A percentile compares a stretch with the other conserved stretches of the same genome.
phyloP scores from a whole-genome alignment of 1,140 invertebrate species.

The Maconellicoccus hirsutus region DNA sequence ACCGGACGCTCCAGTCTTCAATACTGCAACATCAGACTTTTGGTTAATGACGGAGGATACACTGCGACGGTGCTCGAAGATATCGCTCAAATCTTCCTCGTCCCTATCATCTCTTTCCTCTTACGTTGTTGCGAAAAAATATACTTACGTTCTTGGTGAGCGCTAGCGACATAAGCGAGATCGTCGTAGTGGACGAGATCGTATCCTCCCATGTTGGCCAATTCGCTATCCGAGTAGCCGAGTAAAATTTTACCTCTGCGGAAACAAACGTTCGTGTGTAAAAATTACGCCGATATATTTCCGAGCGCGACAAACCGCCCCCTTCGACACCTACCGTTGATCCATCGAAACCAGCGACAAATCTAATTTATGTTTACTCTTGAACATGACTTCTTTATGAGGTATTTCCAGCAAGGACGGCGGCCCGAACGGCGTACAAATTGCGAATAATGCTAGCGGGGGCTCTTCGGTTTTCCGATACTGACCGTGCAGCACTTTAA shows the following conservation, averaged over 20 bases:
- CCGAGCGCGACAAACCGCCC: too few relatives aligned
- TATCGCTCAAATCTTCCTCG: too few relatives aligned
- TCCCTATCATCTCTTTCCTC: too few relatives aligned
- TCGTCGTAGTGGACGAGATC: slow-evolving; percentile 96
- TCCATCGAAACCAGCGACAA: slow-evolving; percentile 94
- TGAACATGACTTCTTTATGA: slow-evolving; percentile 95
- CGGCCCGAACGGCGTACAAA: slow-evolving; percentile 96
- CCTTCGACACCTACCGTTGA: slow-evolving; percentile 51
- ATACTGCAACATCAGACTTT: slow-evolving; percentile 48
- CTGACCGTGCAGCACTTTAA: slow-evolving; percentile 92
- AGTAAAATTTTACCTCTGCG: slow-evolving; percentile 85
- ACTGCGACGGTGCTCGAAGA: too few relatives aligned
- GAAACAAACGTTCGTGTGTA: too few relatives aligned
- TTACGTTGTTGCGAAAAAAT: too few relatives aligned
- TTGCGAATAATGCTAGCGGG: slow-evolving; percentile 84
- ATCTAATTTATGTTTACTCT: slow-evolving; percentile 97
- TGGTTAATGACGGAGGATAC: too few relatives aligned
- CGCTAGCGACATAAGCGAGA: slow-evolving; percentile 91
- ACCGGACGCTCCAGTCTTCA: slow-evolving; percentile 95
- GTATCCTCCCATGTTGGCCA: slow-evolving; percentile 87
- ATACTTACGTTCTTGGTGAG: slow-evolving; percentile 94
- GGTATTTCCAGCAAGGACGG: slow-evolving; percentile 77
- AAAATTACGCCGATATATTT: too few relatives aligned
- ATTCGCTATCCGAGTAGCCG: slow-evolving; percentile 83
- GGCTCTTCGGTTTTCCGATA: slow-evolving; percentile 88